These are phyloP conservation scores for Hoplodrina ambigua DNA, from an alignment of 2,888 invertebrate genomes.

Conservation along the genomic window DNA sequence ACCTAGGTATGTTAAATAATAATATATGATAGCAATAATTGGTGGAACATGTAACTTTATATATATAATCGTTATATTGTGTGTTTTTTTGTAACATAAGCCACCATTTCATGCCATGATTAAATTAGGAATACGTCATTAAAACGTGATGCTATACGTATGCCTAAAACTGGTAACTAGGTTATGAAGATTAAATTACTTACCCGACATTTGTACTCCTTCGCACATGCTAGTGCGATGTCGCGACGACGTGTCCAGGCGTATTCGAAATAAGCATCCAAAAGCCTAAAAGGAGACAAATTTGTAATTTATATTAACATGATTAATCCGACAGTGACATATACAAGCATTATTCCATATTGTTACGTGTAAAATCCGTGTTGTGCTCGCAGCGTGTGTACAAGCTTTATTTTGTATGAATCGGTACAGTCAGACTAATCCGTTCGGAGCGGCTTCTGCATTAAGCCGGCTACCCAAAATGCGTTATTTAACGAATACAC, in stretches of 20 bases:
- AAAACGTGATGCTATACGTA: background rate
- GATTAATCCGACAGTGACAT: background rate
- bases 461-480: background rate
- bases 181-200: constrained; percentile 29
- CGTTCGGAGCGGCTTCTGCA: background rate
- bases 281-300: constrained; percentile 72
- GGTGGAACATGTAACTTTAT: too few species aligned
- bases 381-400: too few species aligned
- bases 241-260: constrained; percentile 73
- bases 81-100: background rate
- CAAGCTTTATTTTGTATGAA: background rate
- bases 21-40: too few species aligned
- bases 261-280: constrained; percentile 75
- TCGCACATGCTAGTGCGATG: constrained; percentile 82
- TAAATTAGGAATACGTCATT: too few species aligned
- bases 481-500: background rate
- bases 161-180: background rate
- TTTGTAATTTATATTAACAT: constrained; percentile 14
- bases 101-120: too few species aligned
- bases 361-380: background rate
- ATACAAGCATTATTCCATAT: too few species aligned
- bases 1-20: too few species aligned
- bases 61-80: background rate
- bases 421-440: background rate
- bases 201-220: constrained; percentile 85